Evolutionary conservation across 2,888 invertebrate species (phyloP), one percentile per base, ranked within the genome.

Genomic region (Drosophila tripunctata): DNA sequence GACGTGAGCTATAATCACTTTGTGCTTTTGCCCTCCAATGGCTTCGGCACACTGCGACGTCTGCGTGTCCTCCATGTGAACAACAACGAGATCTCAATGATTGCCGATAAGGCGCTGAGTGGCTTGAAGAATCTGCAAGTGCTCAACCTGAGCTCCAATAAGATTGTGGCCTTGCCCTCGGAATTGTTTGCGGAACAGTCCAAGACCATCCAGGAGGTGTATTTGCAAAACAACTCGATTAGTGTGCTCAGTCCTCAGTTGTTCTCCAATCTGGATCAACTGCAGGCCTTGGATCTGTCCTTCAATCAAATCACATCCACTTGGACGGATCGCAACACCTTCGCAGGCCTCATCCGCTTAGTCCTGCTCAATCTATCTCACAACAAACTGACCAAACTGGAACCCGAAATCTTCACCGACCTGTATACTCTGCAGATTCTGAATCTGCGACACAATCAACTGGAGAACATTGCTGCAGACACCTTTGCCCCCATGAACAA

Each of bases 401-500:
- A 97, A 80, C 95, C 96, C 14, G 94, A 95, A 77, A 94, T 96
- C 80, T 98, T 98, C 90, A 94, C 94, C 86, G 96, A 97, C 86
- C 93, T 97, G 67, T 97, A 97, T 87, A 96, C 96, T 12, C 92
- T 98, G 62, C 96, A 97, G 92, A 95, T 96, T 76, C 92, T 98
- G 44, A 96, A 97, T 89, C 93, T 98, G 75, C 96, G 96, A 78
- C 94, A 96, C 90, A 98, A 98, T 90, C 93, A 94, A 88, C 92
- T 98, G 55, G 96, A 96, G 89, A 95, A 94, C 61, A 95, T 98
- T 67, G 95, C 96, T 5, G 96, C 96, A 5, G 96, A 97, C 86
- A 96, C 97, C 1, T 98, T 98, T 90, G 94, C 96, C 33, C 96
- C 97, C 3, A 96, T 97, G 95, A 97, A 96, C 90, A 98, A 98